Conservation (phyloP, 2,888 invertebrate species). For the Ochlodes sylvanus region DNA sequence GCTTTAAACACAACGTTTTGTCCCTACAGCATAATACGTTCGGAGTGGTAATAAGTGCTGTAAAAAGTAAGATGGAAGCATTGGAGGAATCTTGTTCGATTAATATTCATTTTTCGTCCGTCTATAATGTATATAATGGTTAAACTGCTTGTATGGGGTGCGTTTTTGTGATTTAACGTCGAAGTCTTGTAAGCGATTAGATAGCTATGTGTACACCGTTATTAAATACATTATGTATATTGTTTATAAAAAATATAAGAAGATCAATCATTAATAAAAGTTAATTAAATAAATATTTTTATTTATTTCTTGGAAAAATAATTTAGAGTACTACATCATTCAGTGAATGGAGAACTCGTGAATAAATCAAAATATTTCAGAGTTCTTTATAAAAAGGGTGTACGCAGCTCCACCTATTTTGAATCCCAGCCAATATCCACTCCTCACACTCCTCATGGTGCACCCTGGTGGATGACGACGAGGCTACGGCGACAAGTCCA, state of each 20-base stretch:
- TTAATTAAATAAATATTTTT: too few relatives aligned
- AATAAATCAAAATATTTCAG: neutral
- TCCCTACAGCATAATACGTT: constrained; percentile 11
- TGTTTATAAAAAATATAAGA: neutral
- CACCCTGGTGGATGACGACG: too few relatives aligned
- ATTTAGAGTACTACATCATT: too few relatives aligned
- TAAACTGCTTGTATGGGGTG: constrained; percentile 17
- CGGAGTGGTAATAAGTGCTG: constrained; percentile 1
- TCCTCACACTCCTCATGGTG: too few relatives aligned
- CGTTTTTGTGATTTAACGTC: neutral
- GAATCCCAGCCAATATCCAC: too few relatives aligned
- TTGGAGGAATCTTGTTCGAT: constrained; percentile 26
- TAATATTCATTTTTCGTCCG: constrained; percentile 32
- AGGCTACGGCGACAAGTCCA: too few relatives aligned
- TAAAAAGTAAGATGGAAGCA: constrained; percentile 17
- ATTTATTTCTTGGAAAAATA: too few relatives aligned
- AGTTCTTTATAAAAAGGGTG: too few relatives aligned
- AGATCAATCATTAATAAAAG: neutral
- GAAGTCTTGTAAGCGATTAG: constrained; percentile 5
- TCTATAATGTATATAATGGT: constrained; percentile 13
- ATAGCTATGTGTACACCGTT: neutral
- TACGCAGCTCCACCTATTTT: too few relatives aligned
- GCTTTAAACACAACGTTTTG: neutral
- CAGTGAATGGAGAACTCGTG: too few relatives aligned
- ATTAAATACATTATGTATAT: neutral